phyloP scores from a whole-genome alignment of 2,113 vertebrate genomes.

The Daphoenositta chrysoptera region DNA sequence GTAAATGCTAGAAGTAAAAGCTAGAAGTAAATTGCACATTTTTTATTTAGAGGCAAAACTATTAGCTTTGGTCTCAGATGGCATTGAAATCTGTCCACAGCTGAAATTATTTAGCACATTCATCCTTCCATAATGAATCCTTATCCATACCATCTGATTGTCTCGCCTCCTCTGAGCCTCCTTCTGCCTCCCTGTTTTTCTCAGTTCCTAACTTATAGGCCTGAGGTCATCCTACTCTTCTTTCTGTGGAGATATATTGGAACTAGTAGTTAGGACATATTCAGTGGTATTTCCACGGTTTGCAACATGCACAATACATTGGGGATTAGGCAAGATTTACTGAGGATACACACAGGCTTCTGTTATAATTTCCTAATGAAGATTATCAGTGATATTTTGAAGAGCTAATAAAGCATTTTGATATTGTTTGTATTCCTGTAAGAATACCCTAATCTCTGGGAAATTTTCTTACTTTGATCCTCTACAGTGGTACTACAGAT shows the following conservation, averaged over 20 bases:
- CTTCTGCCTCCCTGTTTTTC: neutral
- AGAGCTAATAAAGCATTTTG: constrained; percentile 12
- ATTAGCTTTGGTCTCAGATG: neutral
- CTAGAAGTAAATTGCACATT: neutral
- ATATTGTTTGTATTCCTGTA: neutral
- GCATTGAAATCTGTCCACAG: neutral
- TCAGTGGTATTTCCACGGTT: neutral
- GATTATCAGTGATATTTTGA: neutral
- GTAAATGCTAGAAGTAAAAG: constrained; percentile 18
- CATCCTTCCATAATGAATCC: neutral
- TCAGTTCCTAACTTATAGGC: neutral
- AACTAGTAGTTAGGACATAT: neutral
- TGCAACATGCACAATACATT: neutral
- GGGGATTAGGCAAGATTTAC: neutral
- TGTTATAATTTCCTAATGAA: neutral
- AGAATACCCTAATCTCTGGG: neutral
- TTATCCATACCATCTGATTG: neutral
- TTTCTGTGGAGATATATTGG: neutral
- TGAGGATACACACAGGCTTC: neutral
- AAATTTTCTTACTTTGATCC: neutral
- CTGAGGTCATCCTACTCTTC: neutral
- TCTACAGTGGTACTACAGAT: neutral
- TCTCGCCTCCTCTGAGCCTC: neutral
- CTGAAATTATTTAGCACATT: constrained; percentile 2
- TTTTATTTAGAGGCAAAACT: constrained; percentile 11